These are phyloP conservation scores for Heliocidaris tuberculata DNA, from an alignment of 35 echinoderm and acorn worm species.

Conservation along the genomic window DNA sequence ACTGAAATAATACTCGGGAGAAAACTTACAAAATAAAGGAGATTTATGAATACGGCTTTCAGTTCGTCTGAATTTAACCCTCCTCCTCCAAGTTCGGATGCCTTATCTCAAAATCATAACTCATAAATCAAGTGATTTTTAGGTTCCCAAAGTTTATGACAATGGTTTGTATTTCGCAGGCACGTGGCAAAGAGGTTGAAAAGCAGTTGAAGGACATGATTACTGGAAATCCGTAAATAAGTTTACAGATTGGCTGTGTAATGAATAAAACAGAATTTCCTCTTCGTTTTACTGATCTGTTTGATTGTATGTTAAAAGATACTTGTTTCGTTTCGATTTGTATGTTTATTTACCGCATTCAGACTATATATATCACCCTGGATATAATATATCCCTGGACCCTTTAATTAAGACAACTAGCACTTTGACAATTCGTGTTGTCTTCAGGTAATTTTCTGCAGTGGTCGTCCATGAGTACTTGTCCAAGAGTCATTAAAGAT, in stretches of 20 bases:
- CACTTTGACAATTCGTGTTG: too few relatives aligned
- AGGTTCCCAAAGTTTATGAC: background rate
- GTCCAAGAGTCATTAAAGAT: too few relatives aligned
- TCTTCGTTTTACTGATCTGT: background rate
- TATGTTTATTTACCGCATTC: background rate
- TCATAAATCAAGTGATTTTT: background rate
- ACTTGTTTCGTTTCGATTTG: background rate
- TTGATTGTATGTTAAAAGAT: background rate
- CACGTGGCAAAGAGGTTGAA: background rate
- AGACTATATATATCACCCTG: too few relatives aligned
- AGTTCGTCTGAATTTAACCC: background rate
- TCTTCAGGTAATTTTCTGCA: too few relatives aligned
- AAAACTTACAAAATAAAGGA: background rate
- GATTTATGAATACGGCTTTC: background rate
- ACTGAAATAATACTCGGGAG: background rate
- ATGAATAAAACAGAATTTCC: background rate
- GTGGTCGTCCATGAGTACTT: too few relatives aligned
- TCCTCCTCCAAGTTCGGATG: background rate
- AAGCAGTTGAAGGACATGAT: background rate
- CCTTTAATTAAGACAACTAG: too few relatives aligned
- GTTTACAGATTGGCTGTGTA: background rate
- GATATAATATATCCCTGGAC: too few relatives aligned
- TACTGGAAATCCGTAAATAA: background rate
- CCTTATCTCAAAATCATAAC: background rate
- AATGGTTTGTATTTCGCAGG: background rate